phyloP scores from a whole-genome alignment of 2,113 vertebrate species.

The Calyptommatus sinebrachiatus region DNA sequence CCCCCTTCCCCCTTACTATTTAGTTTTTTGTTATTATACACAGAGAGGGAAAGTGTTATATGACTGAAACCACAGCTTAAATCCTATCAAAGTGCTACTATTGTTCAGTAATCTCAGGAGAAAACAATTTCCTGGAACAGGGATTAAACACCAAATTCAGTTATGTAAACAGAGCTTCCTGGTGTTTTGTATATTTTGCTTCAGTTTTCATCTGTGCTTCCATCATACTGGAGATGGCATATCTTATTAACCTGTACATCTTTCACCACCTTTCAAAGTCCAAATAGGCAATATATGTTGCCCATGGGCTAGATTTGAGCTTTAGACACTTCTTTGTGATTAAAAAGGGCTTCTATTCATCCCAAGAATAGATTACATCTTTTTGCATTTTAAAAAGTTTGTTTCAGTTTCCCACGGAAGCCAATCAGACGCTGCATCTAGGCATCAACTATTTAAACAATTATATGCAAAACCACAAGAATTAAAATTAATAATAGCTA shows the following conservation, averaged over 20 bases:
- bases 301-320: neutral
- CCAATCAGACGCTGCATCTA: too few relatives aligned
- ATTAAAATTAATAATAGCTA: too few relatives aligned
- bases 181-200: conserved; percentile 11
- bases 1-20: neutral
- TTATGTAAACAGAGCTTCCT: neutral
- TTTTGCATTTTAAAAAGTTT: neutral
- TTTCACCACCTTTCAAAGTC: conserved; percentile 6
- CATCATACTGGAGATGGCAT: rapidly evolving
- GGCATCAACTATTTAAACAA: too few relatives aligned
- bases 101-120: neutral
- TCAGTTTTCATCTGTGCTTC: conserved; percentile 9
- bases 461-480: too few relatives aligned
- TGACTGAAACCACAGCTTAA: conserved; percentile 6
- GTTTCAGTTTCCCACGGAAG: neutral
- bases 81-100: conserved; percentile 14
- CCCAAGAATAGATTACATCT: neutral
- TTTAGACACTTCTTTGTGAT: neutral
- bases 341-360: neutral
- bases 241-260: neutral
- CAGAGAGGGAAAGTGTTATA: neutral
- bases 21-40: neutral
- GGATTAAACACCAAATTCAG: conserved; percentile 13
- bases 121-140: conserved; percentile 22
- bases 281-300: neutral